phyloP scores from a whole-genome alignment of 2,797 vertebrate genomes.

The Todus mexicanus region DNA sequence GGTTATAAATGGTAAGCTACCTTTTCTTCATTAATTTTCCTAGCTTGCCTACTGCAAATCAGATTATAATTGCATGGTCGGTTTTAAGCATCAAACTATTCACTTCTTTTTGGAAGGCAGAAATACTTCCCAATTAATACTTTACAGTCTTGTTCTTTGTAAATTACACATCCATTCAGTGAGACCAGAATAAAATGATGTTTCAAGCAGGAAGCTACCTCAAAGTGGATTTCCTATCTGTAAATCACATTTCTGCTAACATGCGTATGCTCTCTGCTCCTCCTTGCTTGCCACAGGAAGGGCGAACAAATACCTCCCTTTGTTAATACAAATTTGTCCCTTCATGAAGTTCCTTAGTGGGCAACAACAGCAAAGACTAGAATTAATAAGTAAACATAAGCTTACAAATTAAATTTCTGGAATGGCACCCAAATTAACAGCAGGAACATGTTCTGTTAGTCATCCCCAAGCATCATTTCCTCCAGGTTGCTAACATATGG shows the following conservation, averaged over 20 bases:
- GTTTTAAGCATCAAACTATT: not conserved
- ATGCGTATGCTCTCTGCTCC: not conserved
- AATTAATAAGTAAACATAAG: not conserved
- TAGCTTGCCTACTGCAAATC: not conserved
- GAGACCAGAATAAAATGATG: not conserved
- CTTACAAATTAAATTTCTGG: not conserved
- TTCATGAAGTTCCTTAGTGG: not conserved
- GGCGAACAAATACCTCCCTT: not conserved
- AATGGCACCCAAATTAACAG: constrained; percentile 44
- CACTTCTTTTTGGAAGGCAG: not conserved
- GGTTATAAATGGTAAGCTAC: not conserved
- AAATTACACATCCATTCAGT: not conserved
- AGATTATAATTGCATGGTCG: not conserved
- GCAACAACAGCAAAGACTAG: not conserved
- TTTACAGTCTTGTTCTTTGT: not conserved
- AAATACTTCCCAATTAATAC: not conserved
- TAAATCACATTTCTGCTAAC: not conserved
- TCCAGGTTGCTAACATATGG: constrained; percentile 51
- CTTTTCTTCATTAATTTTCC: not conserved
- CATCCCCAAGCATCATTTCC: constrained; percentile 33
- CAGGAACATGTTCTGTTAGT: constrained; percentile 45
- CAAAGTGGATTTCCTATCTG: not conserved
- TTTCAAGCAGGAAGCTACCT: not conserved
- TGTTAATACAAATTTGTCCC: not conserved
- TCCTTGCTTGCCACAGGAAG: not conserved